Evolutionary conservation across 2,888 invertebrate genomes (phyloP), one percentile per base, ranked within the genome.

Genomic region (Ctena decussata): DNA sequence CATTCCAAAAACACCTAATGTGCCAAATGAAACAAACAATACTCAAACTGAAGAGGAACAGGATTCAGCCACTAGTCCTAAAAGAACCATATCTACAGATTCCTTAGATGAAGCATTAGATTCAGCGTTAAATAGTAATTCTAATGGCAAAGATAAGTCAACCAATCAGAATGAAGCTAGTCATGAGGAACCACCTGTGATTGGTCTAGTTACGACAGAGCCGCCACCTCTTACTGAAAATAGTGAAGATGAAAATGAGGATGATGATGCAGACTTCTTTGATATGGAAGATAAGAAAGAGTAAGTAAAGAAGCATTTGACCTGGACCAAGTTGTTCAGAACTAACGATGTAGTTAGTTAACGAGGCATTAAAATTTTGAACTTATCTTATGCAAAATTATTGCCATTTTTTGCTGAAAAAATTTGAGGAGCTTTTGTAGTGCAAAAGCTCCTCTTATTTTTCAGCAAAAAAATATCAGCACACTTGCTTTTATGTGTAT

Each of bases 151-250:
- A 30, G 35, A 65, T 65, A 65, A 32, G 6, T 18, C 30, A 1
- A 24, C 35, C 65, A 65, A 24, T 35, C 35, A 65, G 21, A 32
- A 35, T 3, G 35, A 35, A 35, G 65, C 30, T 32, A 30, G 27
- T 35, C 65, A 35, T 35, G 35, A 32, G 35, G 35, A 65, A 24
- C 5, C 3, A 1, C 65, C 65, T 21, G 35, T 35, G 12, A 65
- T 65, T 18, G 65, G 30, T 35, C 18, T 87, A 41, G 77, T 87
- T 18, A 77, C 69, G 27, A 84, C 82, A 69, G 87, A 87, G 69
- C 85, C 85, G 12, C 85, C 87, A 6, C 85, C 85, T 30, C 65
- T 87, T 21, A 39, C 73, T 32, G 87, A 87, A 30, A 30, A 82
- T 69, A 46, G 65, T 74, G 27, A 84, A 21, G 72, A 72, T 72